Conservation (phyloP, 2,888 invertebrate species). For the Lacanobia oleracea region DNA sequence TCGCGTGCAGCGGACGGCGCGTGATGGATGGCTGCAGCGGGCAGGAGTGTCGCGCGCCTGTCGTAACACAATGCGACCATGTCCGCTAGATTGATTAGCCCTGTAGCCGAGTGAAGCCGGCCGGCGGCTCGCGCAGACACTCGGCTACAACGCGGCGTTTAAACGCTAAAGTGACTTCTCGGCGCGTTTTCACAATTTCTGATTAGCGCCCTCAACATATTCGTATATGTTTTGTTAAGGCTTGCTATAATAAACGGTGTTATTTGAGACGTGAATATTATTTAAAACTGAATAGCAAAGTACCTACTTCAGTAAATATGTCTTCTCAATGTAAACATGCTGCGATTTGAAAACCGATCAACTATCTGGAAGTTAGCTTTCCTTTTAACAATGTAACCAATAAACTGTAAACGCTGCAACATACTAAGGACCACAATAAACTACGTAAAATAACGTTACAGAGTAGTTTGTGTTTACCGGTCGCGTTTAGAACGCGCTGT, state of each 20-base stretch:
- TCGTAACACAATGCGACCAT: constrained; percentile 70
- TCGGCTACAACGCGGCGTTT: constrained; percentile 50
- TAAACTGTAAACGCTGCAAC: constrained; percentile 17
- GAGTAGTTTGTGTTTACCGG: constrained; percentile 29
- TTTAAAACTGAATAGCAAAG: not conserved
- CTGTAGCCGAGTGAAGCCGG: constrained; percentile 27
- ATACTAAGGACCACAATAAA: constrained; percentile 29
- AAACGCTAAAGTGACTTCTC: constrained; percentile 18
- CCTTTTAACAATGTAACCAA: constrained; percentile 35
- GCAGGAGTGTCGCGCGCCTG: constrained; percentile 68
- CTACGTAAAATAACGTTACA: constrained; percentile 31
- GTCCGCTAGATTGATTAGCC: constrained; percentile 73
- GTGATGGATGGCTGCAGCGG: constrained; percentile 67
- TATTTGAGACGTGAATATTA: constrained; percentile 6
- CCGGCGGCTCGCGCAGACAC: constrained; percentile 46
- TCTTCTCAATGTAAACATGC: constrained; percentile 11
- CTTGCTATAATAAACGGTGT: constrained; percentile 13
- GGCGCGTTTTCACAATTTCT: constrained; percentile 3
- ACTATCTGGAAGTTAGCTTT: constrained; percentile 24
- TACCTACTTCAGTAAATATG: constrained; percentile 2
- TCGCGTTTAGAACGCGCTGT: constrained; percentile 68
- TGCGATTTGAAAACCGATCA: constrained; percentile 12
- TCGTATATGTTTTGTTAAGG: not conserved
- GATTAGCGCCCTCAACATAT: constrained; percentile 15
- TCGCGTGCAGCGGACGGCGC: constrained; percentile 55